Evolutionary conservation across 2,113 vertebrate species (phyloP).

Genomic region (Lethenteron reissneri): DNA sequence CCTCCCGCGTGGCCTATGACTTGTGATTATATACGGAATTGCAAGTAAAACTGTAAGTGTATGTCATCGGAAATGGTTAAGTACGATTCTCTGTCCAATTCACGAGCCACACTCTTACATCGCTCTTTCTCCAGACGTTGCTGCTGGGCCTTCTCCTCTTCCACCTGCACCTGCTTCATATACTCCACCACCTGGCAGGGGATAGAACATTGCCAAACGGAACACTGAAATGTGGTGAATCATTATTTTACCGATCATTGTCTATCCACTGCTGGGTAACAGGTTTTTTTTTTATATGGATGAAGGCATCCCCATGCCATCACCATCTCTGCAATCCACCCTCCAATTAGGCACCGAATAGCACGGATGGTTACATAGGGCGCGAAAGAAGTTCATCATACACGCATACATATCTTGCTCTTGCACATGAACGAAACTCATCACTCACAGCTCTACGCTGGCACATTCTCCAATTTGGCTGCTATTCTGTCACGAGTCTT

Average conservation of each 20-base stretch:
- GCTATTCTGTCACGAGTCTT: too few relatives aligned
- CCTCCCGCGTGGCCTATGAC: rapidly evolving
- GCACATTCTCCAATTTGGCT: too few relatives aligned
- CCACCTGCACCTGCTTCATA: conserved; percentile 53
- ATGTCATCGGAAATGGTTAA: rapidly evolving
- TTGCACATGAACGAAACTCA: too few relatives aligned
- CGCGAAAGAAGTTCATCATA: too few relatives aligned
- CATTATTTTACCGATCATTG: too few relatives aligned
- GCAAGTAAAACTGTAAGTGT: background rate
- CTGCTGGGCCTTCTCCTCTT: conserved; percentile 52
- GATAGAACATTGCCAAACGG: background rate
- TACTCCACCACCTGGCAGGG: conserved; percentile 54
- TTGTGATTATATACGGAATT: background rate
- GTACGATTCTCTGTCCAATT: background rate
- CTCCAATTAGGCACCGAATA: background rate
- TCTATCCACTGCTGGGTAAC: background rate
- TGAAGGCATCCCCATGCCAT: background rate
- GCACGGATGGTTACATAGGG: too few relatives aligned
- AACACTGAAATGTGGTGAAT: background rate
- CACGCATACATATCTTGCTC: too few relatives aligned
- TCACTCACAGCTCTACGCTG: too few relatives aligned
- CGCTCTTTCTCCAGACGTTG: conserved; percentile 46
- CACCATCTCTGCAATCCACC: background rate
- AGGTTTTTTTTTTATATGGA: background rate
- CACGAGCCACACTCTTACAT: conserved; percentile 18